Conservation (phyloP, 2,113 vertebrate species). For the Garra rufa region DNA sequence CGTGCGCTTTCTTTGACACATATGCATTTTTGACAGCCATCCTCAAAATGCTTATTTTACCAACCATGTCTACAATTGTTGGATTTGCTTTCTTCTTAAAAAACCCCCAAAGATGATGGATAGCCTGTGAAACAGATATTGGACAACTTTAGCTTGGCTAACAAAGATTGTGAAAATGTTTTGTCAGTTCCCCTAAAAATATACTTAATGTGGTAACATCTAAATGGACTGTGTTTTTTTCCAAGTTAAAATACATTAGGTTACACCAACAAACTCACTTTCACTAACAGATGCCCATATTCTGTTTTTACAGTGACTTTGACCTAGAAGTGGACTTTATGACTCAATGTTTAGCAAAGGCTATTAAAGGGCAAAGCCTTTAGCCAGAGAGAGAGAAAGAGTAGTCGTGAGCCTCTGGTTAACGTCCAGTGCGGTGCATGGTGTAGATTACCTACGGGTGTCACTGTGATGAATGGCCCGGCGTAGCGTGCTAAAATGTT, state of each 20-base stretch:
- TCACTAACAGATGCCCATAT: neutral
- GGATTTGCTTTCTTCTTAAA: slow-evolving; percentile 5
- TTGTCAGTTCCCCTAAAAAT: slow-evolving; percentile 5
- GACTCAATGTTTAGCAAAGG: neutral
- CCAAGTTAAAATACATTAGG: neutral
- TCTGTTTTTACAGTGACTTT: slow-evolving; percentile 3
- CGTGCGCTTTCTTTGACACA: slow-evolving; percentile 12
- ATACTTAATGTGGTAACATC: neutral
- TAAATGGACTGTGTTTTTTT: neutral
- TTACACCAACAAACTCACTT: neutral
- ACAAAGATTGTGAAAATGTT: slow-evolving; percentile 5
- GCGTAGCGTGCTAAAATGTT: slow-evolving; percentile 73
- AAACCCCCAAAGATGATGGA: slow-evolving; percentile 14
- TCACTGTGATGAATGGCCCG: slow-evolving; percentile 76
- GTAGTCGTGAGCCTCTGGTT: slow-evolving; percentile 41
- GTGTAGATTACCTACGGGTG: slow-evolving; percentile 77
- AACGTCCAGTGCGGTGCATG: slow-evolving; percentile 48
- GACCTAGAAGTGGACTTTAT: neutral
- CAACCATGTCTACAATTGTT: neutral
- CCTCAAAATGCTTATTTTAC: slow-evolving; percentile 16
- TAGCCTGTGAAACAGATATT: slow-evolving; percentile 20
- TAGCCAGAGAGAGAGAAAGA: neutral
- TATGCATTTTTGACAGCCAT: neutral
- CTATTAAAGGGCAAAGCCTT: slow-evolving; percentile 23
- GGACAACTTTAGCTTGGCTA: neutral